Conservation (phyloP, 2,113 vertebrate species). For the Collichthys lucidus region DNA sequence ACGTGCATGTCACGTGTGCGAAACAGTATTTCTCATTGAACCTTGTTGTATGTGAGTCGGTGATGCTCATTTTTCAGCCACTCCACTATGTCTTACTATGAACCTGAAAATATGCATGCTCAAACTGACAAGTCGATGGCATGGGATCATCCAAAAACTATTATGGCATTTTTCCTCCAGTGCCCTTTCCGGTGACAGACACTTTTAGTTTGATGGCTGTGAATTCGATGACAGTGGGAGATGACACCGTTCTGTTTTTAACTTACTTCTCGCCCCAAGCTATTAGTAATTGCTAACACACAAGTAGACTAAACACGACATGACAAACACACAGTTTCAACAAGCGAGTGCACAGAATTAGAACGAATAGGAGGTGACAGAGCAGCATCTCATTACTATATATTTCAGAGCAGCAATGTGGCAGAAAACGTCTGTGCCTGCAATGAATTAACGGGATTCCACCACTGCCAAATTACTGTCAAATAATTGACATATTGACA, state of each 20-base stretch:
- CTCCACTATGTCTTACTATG: slow-evolving; percentile 15
- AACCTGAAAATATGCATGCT: slow-evolving; percentile 19
- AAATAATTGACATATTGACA: slow-evolving; percentile 39
- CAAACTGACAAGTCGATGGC: slow-evolving; percentile 26
- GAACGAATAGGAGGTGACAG: slow-evolving; percentile 16
- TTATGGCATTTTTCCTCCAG: slow-evolving; percentile 7
- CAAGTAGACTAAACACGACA: slow-evolving; percentile 33
- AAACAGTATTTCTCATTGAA: neutral
- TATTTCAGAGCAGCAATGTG: slow-evolving; percentile 9
- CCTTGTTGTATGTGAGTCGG: neutral
- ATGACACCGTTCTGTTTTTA: slow-evolving; percentile 47
- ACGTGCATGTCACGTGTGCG: neutral
- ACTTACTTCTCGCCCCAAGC: slow-evolving; percentile 32
- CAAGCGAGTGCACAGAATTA: slow-evolving; percentile 22
- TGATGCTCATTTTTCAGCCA: neutral
- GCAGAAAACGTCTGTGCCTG: slow-evolving; percentile 31
- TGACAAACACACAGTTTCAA: slow-evolving; percentile 36
- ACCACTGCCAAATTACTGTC: slow-evolving; percentile 29
- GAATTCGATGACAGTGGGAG: slow-evolving; percentile 50
- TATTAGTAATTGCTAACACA: slow-evolving; percentile 46
- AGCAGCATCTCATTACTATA: slow-evolving; percentile 23
- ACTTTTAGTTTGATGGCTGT: slow-evolving; percentile 50
- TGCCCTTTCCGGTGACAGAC: slow-evolving; percentile 50
- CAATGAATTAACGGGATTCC: slow-evolving; percentile 21
- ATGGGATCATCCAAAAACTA: slow-evolving; percentile 19